phyloP scores from a whole-genome alignment of 2,113 vertebrate genomes.

The Python bivittatus region DNA sequence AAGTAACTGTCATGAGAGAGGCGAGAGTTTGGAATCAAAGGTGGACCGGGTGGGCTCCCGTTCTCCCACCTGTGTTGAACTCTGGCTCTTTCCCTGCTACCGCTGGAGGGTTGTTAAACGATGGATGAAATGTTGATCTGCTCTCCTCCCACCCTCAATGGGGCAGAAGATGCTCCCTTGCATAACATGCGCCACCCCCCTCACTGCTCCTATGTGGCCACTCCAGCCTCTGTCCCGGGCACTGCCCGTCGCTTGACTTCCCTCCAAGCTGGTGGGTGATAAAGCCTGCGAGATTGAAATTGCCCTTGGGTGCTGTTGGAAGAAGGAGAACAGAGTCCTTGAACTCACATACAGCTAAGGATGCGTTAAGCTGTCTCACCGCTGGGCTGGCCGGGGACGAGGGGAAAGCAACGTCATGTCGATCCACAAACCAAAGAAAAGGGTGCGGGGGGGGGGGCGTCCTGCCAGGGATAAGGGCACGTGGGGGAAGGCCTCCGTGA shows the following conservation, averaged over 20 bases:
- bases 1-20: too few relatives aligned
- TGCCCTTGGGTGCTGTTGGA: not conserved
- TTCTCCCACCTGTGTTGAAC: too few relatives aligned
- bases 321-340: not conserved
- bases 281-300: not conserved
- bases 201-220: not conserved
- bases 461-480: not conserved
- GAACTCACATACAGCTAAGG: not conserved
- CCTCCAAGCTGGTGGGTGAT: not conserved
- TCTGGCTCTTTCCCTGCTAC: too few relatives aligned
- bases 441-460: too few relatives aligned
- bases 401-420: not conserved
- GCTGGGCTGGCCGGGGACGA: not conserved
- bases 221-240: not conserved
- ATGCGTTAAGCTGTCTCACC: not conserved
- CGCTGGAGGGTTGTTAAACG: too few relatives aligned
- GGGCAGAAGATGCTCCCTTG: too few relatives aligned
- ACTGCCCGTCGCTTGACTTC: not conserved
- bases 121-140: too few relatives aligned
- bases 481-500: not conserved
- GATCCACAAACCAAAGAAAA: not conserved
- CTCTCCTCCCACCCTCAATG: too few relatives aligned
- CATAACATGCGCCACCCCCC: not conserved
- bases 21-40: too few relatives aligned
- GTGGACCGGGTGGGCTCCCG: too few relatives aligned